Conservation (phyloP, 2,113 vertebrate genomes). For the Hipposideros armiger region DNA sequence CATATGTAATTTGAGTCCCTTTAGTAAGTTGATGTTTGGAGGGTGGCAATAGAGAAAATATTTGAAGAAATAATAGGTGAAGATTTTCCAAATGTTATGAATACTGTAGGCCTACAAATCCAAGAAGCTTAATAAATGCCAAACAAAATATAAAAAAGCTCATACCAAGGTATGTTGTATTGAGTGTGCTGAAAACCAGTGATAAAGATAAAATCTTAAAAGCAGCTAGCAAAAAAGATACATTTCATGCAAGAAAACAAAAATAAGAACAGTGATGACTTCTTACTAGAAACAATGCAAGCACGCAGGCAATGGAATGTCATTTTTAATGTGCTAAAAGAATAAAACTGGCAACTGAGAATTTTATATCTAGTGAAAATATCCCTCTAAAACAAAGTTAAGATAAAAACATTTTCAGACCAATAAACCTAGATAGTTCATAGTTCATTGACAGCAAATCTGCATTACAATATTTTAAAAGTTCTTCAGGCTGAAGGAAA, state of each 20-base stretch:
- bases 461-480: background rate
- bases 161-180: background rate
- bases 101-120: background rate
- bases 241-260: background rate
- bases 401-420: background rate
- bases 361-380: background rate
- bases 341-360: background rate
- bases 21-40: background rate
- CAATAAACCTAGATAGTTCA: background rate
- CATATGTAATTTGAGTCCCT: background rate
- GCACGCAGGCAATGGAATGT: background rate
- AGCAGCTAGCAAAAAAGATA: background rate
- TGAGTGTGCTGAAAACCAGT: background rate
- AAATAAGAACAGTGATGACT: background rate
- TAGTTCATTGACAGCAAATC: background rate
- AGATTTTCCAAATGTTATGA: background rate
- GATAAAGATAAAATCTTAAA: conserved; percentile 7
- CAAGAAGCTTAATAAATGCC: background rate
- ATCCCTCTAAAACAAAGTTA: background rate
- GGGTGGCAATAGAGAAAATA: background rate
- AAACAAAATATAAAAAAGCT: conserved; percentile 15
- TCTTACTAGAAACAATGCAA: background rate
- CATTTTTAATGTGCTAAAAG: background rate
- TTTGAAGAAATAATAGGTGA: background rate
- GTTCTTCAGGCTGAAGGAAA: background rate